phyloP scores from a whole-genome alignment of 1,140 invertebrate genomes.

The Drosophila malerkotliana region DNA sequence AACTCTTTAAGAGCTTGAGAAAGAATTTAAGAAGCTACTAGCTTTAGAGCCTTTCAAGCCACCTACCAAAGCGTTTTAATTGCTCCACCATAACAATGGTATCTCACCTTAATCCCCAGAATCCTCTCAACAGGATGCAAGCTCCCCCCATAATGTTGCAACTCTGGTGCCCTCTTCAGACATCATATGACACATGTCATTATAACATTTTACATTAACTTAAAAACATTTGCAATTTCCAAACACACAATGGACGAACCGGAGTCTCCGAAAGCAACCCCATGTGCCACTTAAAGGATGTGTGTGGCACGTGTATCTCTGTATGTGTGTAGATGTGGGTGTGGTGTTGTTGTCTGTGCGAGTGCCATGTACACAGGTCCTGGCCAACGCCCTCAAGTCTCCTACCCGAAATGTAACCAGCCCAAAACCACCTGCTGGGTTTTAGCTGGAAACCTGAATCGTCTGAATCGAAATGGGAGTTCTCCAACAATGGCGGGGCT shows the following conservation, averaged over 20 bases:
- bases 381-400: conserved; percentile 61
- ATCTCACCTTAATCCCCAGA: background rate
- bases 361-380: conserved; percentile 26
- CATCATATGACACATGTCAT: conserved; percentile 70
- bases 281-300: conserved; percentile 65
- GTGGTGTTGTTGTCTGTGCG: conserved; percentile 16
- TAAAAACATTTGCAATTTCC: conserved; percentile 80
- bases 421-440: conserved; percentile 72
- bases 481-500: conserved; percentile 51
- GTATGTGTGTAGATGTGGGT: conserved; percentile 14
- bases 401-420: conserved; percentile 45
- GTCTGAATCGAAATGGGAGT: conserved; percentile 34
- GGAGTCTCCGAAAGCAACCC: conserved; percentile 50
- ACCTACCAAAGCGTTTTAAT: background rate
- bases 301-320: conserved; percentile 54
- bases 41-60: background rate
- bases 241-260: conserved; percentile 55
- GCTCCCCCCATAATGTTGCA: conserved; percentile 10
- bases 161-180: conserved; percentile 28
- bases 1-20: conserved; percentile 17
- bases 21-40: background rate
- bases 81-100: background rate
- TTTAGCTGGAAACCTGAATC: conserved; percentile 6
- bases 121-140: conserved; percentile 3
- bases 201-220: conserved; percentile 79